Percentiles rank a stretch among this genome's conserved stretches.
These are phyloP conservation scores for Copidosoma aretas DNA, from an alignment of 2,888 invertebrate genomes.

Conservation along the genomic window DNA sequence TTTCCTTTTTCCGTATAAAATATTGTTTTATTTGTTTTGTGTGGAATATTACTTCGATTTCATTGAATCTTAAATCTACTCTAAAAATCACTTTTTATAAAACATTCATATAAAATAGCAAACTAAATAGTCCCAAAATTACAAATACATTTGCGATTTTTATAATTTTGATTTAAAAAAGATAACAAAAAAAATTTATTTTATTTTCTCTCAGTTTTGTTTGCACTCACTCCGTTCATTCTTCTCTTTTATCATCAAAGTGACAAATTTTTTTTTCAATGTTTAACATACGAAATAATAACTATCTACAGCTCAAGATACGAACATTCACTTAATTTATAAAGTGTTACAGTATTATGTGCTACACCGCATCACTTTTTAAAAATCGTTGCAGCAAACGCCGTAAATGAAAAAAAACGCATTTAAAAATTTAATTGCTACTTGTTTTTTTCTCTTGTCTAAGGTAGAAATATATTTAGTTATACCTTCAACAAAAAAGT, in stretches of 20 bases:
- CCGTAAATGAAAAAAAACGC: not conserved
- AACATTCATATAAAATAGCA: conserved; percentile 37
- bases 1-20: not conserved
- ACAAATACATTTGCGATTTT: conserved; percentile 26
- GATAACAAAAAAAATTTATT: conserved; percentile 17
- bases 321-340: conserved; percentile 21
- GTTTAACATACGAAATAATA: conserved; percentile 23
- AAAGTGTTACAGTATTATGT: not conserved
- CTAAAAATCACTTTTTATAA: conserved; percentile 22
- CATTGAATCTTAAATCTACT: not conserved
- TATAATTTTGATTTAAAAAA: not conserved
- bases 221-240: not conserved
- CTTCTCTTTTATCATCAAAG: not conserved
- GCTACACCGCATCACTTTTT: not conserved
- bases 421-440: not conserved
- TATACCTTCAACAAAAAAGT: too few species aligned
- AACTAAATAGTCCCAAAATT: conserved; percentile 32
- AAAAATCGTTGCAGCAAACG: not conserved
- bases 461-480: too few species aligned
- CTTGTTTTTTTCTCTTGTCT: not conserved
- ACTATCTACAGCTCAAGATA: conserved; percentile 31
- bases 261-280: not conserved
- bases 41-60: conserved; percentile 18
- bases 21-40: conserved; percentile 14
- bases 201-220: not conserved